These are phyloP conservation scores for Nymphalis polychloros DNA, from an alignment of 2,888 invertebrate species.

Conservation along the genomic window DNA sequence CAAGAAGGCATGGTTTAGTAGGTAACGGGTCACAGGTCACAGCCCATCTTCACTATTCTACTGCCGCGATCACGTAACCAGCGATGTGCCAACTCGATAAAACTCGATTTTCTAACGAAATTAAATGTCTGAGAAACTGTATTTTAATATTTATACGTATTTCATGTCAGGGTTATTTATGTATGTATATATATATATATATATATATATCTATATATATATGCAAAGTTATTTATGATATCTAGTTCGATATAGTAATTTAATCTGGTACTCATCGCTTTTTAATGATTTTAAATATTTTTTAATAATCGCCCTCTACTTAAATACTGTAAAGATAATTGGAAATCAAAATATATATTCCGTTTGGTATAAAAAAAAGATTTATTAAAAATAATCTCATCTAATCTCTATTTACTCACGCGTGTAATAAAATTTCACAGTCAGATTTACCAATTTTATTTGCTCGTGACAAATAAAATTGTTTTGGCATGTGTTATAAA, in stretches of 20 bases:
- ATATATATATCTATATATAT: too few species aligned
- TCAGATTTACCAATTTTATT: slow-evolving; percentile 25
- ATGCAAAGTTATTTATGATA: too few species aligned
- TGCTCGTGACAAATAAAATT: slow-evolving; percentile 27
- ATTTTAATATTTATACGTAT: background rate
- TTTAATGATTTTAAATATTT: too few species aligned
- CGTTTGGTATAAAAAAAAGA: too few species aligned
- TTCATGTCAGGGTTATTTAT: background rate
- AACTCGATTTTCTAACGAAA: slow-evolving; percentile 1
- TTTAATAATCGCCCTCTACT: too few species aligned
- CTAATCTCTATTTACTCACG: background rate
- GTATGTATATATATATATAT: too few species aligned
- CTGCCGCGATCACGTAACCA: slow-evolving; percentile 43
- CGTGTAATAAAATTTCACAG: slow-evolving; percentile 18
- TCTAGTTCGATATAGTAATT: too few species aligned
- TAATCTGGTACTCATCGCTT: too few species aligned
- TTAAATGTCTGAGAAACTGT: background rate
- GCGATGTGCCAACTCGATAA: slow-evolving; percentile 11
- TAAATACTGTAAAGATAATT: too few species aligned
- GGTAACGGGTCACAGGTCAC: slow-evolving; percentile 42
- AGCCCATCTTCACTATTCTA: slow-evolving; percentile 44
- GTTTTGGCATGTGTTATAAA: slow-evolving; percentile 30
- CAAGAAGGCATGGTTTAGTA: slow-evolving; percentile 42
- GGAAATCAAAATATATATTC: too few species aligned
- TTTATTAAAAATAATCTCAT: too few species aligned